Evolutionary conservation across 64 coral and sea anemone genomes (phyloP), one percentile per base, ranked within the genome.

Genomic region (Trachythela sp.): DNA sequence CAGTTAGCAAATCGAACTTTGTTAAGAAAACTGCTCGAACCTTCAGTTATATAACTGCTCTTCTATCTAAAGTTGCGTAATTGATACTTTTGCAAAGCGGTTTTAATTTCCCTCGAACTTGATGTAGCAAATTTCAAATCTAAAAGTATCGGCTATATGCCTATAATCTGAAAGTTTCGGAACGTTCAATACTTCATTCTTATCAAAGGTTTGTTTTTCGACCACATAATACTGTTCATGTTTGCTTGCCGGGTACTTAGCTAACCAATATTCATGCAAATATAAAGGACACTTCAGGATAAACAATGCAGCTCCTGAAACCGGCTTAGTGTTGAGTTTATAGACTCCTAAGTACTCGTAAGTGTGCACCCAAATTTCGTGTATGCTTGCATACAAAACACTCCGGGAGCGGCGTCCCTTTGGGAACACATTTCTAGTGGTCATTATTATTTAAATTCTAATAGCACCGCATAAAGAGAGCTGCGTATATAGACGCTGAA

Each of bases 391-490:
- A 20, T 6, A 10, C 5, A 30, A 80, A 80, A 30, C 30, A 29
- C 20, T 36, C 26, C 7, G 30, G 11, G 20, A 36, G 30, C 33
- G 75, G 31, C 37, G 31, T 80, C 75, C 30, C 35, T 77, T 35
- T 35, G 30, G 2, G 30, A 80, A 80, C 31, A 80, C 35, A 34
- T 37, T 39, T 14, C 75, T 8, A 31, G 20, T 22, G 5, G 59
- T 22, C 9, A 80, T 35, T 37, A 35, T 80, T 80, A 39, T 80
- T 80, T 80, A 80, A 80, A 80, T 80, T 80, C 15, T 37, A 80
- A 80, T 35, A 35, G 75, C 75, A 80, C 31, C 30, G 56, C 26
- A 27, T 27, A 2, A 64, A 64, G 56, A 64, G 22, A n/a, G 24
- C 49, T 52, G 22, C 56, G 56, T 18, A 26, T 24, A 64, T 27